Percentiles rank a stretch among this genome's conserved stretches.
These are phyloP conservation scores for Tethea ocularis DNA, from an alignment of 2,888 invertebrate species.

Conservation along the genomic window DNA sequence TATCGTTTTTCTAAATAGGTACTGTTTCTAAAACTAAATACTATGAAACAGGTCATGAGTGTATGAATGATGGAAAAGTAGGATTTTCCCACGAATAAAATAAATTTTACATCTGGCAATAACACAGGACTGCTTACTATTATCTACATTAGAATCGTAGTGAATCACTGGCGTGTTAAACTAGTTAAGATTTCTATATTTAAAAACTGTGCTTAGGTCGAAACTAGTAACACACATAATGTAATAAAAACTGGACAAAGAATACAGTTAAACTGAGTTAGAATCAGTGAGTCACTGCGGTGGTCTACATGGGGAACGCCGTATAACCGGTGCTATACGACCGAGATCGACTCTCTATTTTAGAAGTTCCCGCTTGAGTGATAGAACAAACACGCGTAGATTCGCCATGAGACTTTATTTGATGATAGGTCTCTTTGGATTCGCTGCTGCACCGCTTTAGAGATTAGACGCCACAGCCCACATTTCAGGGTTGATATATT, in stretches of 20 bases:
- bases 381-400: constrained; percentile 39
- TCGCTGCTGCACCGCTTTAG: constrained; percentile 43
- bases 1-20: neutral
- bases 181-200: neutral
- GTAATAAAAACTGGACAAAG: constrained; percentile 40
- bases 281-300: constrained; percentile 4
- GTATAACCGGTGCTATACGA: neutral
- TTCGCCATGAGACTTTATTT: constrained; percentile 43
- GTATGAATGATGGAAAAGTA: neutral
- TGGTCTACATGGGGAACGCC: neutral
- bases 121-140: neutral
- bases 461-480: constrained; percentile 40
- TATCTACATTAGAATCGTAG: neutral
- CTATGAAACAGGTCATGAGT: neutral
- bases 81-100: neutral
- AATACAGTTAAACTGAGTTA: constrained; percentile 44
- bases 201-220: constrained; percentile 13
- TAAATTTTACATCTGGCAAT: neutral
- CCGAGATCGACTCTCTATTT: constrained; percentile 40
- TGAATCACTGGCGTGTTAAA: neutral
- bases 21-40: too few species aligned
- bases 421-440: constrained; percentile 56
- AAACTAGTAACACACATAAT: constrained; percentile 18
- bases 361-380: constrained; percentile 32
- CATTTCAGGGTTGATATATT: constrained; percentile 45